Percentiles rank a stretch among this genome's conserved stretches.
phyloP scores from a whole-genome alignment of 2,797 vertebrate species.

The Euphonia xanthogaster region DNA sequence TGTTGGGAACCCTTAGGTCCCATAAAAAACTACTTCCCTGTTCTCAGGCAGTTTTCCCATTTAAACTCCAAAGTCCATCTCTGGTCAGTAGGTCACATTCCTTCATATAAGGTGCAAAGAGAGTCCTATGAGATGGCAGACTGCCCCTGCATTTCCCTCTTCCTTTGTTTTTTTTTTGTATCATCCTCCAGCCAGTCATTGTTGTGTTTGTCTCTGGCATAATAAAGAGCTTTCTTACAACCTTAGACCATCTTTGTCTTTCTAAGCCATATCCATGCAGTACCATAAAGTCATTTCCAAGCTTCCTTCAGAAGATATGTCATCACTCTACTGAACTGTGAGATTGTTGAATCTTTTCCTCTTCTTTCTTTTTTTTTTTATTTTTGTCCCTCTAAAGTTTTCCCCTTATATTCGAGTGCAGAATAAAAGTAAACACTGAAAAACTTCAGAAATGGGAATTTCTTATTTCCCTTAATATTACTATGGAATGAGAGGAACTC shows the following conservation, averaged over 20 bases:
- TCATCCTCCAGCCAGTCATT: background rate
- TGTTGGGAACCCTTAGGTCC: background rate
- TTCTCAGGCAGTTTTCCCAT: background rate
- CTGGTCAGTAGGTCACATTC: background rate
- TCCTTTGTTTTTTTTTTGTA: background rate
- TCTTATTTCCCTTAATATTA: background rate
- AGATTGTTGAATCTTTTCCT: background rate
- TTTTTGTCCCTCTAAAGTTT: background rate
- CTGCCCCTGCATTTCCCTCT: background rate
- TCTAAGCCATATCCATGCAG: background rate
- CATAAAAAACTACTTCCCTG: background rate
- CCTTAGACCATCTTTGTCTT: background rate
- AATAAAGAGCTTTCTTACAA: background rate
- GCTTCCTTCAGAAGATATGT: background rate
- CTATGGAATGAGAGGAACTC: background rate
- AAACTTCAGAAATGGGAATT: background rate
- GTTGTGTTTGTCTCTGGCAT: background rate
- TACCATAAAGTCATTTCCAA: background rate
- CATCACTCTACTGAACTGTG: background rate
- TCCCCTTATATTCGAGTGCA: background rate
- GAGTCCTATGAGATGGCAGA: background rate
- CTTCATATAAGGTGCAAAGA: too few species aligned
- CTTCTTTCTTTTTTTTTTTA: accelerated
- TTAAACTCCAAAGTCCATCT: background rate
- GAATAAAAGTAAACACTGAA: background rate